Evolutionary conservation across 2,888 invertebrate species (phyloP).

Genomic region (Mantis religiosa): DNA sequence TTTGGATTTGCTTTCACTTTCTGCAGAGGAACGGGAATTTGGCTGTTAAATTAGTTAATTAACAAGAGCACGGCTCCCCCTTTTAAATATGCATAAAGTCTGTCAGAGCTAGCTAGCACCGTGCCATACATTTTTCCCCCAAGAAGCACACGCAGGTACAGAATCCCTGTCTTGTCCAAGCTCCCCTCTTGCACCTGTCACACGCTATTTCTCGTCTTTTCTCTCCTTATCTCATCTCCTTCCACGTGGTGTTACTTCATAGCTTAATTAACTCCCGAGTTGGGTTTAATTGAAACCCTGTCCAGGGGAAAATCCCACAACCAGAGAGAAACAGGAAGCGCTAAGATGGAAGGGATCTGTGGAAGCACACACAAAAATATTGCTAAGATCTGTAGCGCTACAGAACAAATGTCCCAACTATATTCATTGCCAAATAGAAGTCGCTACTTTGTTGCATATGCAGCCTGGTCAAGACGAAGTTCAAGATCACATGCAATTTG

Average conservation of each 20-base stretch:
- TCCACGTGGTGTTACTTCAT: background rate
- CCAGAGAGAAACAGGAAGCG: background rate
- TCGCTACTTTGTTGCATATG: too few species aligned
- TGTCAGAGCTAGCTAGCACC: background rate
- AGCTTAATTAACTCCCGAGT: constrained; percentile 20
- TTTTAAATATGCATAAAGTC: constrained; percentile 7
- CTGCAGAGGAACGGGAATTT: background rate
- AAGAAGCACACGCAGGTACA: background rate
- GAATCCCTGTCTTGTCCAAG: background rate
- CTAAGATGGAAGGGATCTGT: background rate
- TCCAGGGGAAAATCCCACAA: background rate
- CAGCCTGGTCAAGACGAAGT: too few species aligned
- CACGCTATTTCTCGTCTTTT: background rate
- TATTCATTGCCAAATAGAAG: background rate
- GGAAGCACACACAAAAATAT: background rate
- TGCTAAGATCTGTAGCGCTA: background rate
- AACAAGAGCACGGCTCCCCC: background rate
- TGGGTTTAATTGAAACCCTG: constrained; percentile 22
- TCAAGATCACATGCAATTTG: too few species aligned
- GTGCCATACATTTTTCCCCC: background rate
- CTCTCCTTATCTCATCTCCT: background rate
- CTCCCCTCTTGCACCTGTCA: background rate
- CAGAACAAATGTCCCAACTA: background rate
- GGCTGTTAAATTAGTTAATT: constrained; percentile 1
- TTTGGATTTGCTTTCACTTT: background rate